These are phyloP conservation scores for Danaus chrysippus DNA, from an alignment of 2,888 invertebrate genomes.

Conservation along the genomic window DNA sequence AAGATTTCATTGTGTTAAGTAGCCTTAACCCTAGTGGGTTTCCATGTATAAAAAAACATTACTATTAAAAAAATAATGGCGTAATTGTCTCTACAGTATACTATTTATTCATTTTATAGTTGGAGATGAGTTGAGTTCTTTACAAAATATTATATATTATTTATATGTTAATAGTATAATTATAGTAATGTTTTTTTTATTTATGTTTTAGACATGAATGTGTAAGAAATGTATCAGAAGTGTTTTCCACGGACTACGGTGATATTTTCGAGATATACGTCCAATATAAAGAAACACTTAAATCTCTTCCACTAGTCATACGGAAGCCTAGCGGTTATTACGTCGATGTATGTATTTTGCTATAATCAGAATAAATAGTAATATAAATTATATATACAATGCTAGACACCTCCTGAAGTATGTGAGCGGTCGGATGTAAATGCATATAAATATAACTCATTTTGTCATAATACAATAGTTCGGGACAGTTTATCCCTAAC, in stretches of 20 bases:
- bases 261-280: constrained; percentile 51
- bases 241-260: constrained; percentile 37
- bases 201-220: constrained; percentile 48
- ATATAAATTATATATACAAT: background rate
- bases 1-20: too few relatives aligned
- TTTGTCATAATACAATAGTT: too few relatives aligned
- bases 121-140: too few relatives aligned
- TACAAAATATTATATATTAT: background rate
- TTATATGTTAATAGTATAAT: background rate
- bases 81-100: too few relatives aligned
- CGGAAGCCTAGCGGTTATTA: constrained; percentile 48
- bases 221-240: constrained; percentile 45
- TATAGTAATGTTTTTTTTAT: constrained; percentile 1
- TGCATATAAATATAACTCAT: too few relatives aligned
- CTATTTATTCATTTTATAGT: too few relatives aligned
- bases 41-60: too few relatives aligned
- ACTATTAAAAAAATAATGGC: too few relatives aligned
- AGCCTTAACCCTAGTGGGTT: too few relatives aligned
- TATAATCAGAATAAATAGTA: background rate
- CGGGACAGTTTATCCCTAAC: too few relatives aligned
- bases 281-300: constrained; percentile 40
- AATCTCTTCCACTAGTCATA: constrained; percentile 48
- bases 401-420: too few relatives aligned
- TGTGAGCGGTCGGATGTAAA: too few relatives aligned
- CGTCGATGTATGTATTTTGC: constrained; percentile 45